Evolutionary conservation across 2,888 invertebrate species (phyloP).

Genomic region (Macrophya annulata): DNA sequence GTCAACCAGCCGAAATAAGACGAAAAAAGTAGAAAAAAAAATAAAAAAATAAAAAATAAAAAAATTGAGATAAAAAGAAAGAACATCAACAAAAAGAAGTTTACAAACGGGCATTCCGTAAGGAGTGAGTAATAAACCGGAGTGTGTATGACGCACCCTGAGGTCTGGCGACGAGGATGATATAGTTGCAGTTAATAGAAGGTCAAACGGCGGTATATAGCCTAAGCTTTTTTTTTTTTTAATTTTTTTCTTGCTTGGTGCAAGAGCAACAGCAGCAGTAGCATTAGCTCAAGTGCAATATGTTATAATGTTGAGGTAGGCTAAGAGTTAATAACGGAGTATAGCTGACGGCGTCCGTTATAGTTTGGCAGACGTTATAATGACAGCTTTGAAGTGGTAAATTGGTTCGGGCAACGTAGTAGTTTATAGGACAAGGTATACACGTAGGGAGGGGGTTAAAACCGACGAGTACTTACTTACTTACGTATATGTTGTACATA

Average conservation of each 20-base stretch:
- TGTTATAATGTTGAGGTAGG: constrained; percentile 29
- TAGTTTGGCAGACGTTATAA: constrained; percentile 26
- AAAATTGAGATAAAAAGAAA: not conserved
- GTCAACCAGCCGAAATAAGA: not conserved
- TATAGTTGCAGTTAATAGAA: not conserved
- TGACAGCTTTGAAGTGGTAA: constrained; percentile 15
- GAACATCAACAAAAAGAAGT: not conserved
- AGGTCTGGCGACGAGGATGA: not conserved
- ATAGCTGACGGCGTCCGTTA: not conserved
- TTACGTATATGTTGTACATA: no score
- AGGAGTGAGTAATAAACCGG: not conserved
- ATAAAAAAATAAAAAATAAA: not conserved
- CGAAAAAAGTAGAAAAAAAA: not conserved
- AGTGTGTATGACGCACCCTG: not conserved
- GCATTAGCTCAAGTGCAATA: constrained; percentile 26
- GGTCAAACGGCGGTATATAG: not conserved
- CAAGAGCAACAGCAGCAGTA: not conserved
- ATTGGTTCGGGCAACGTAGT: not conserved
- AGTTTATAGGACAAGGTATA: not conserved
- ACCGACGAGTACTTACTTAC: not conserved
- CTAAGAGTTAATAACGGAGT: not conserved
- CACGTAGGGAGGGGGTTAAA: not conserved
- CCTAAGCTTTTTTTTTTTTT: no score
- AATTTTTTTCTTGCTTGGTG: constrained; percentile 6
- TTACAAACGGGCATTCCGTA: not conserved